phyloP scores from a whole-genome alignment of 92 coral and sea anemone species.

The Phenganax marumi region DNA sequence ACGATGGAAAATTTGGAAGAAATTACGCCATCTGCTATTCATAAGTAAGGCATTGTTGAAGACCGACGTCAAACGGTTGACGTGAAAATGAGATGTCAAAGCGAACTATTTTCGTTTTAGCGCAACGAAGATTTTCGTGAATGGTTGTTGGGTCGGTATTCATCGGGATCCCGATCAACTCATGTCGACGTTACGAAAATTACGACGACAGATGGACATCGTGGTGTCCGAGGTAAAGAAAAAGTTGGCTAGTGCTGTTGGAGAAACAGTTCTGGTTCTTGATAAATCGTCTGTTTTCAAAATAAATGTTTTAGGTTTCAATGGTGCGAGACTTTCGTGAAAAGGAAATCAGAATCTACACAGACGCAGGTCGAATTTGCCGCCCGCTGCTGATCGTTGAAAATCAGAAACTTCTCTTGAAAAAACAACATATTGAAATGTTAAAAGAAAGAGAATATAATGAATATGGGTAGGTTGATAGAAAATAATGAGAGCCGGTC shows the following conservation, averaged over 20 bases:
- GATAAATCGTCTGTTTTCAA: not conserved
- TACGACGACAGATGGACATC: slow-evolving; percentile 97
- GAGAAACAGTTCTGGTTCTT: not conserved
- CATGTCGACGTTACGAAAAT: slow-evolving; percentile 88
- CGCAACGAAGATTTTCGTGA: slow-evolving; percentile 97
- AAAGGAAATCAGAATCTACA: slow-evolving; percentile 93
- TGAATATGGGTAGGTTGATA: slow-evolving; percentile 68
- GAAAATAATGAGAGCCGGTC: not conserved
- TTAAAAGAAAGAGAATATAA: slow-evolving; percentile 95
- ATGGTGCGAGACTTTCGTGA: slow-evolving; percentile 99
- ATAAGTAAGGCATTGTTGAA: slow-evolving; percentile 61
- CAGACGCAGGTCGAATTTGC: slow-evolving; percentile 99
- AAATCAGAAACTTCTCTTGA: slow-evolving; percentile 84
- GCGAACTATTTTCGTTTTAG: slow-evolving; percentile 46
- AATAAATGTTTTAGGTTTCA: slow-evolving; percentile 63
- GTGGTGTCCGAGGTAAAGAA: slow-evolving; percentile 90
- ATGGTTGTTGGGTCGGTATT: slow-evolving; percentile 99
- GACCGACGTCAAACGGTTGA: too few species aligned
- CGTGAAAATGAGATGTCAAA: too few species aligned
- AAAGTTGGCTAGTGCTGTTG: not conserved
- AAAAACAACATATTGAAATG: slow-evolving; percentile 95
- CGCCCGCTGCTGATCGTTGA: slow-evolving; percentile 96
- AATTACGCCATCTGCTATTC: slow-evolving; percentile 95
- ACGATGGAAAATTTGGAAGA: slow-evolving; percentile 99
- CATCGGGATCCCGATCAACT: slow-evolving; percentile 99